Evolutionary conservation across 2,888 invertebrate species (phyloP).

Genomic region (Hirtodrosophila alboralis): DNA sequence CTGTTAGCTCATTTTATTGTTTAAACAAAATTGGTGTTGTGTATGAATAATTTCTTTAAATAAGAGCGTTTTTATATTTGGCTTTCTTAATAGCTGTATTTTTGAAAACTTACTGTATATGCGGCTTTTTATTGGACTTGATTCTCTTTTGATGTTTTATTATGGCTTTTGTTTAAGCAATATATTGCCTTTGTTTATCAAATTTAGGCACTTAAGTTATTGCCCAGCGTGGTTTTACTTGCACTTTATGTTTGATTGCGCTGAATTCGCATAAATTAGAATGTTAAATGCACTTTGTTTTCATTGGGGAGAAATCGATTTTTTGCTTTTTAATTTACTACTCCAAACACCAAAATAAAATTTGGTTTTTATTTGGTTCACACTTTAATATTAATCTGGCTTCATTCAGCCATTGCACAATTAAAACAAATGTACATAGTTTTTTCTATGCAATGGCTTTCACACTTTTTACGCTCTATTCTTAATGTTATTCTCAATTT

Average conservation of each 20-base stretch:
- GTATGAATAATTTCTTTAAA: background rate
- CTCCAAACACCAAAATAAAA: conserved; percentile 34
- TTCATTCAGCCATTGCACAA: conserved; percentile 3
- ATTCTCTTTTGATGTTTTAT: conserved; percentile 11
- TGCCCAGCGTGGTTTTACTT: conserved; percentile 11
- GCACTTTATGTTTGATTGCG: background rate
- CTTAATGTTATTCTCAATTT: conserved; percentile 13
- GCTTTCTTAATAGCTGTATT: background rate
- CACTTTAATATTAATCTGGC: too few species aligned
- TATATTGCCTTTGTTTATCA: conserved; percentile 24
- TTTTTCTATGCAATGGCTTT: conserved; percentile 12
- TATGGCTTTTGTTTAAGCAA: conserved; percentile 8
- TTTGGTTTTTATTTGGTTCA: conserved; percentile 4
- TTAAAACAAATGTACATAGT: conserved; percentile 19
- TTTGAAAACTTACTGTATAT: conserved; percentile 33
- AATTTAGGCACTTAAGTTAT: conserved; percentile 1
- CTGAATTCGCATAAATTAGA: conserved; percentile 11
- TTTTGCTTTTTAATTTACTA: conserved; percentile 56
- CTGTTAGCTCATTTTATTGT: conserved; percentile 31
- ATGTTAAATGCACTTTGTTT: conserved; percentile 65
- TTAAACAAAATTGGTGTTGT: conserved; percentile 25
- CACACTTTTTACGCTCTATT: conserved; percentile 27
- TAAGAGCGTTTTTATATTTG: background rate
- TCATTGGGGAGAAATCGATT: conserved; percentile 74
- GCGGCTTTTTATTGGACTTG: conserved; percentile 38